A percentile compares a stretch with the other conserved stretches of the same genome.
Evolutionary conservation across 2,888 invertebrate species (phyloP).

Genomic region (Drosophila robusta): DNA sequence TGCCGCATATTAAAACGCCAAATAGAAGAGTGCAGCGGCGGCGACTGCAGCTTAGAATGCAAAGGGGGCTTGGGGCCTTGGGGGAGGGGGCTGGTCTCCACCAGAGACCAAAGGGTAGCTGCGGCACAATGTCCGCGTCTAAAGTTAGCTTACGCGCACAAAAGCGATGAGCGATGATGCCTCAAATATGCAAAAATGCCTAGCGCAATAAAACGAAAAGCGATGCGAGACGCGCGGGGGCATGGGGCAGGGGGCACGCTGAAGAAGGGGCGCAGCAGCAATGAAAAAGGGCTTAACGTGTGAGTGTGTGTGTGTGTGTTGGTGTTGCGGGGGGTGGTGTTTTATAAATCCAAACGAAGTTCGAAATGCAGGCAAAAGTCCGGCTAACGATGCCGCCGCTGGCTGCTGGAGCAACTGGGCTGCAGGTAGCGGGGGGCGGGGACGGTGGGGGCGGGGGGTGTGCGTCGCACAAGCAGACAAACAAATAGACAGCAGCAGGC

Average conservation of each 20-base stretch:
- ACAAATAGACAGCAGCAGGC: slow-evolving; percentile 56
- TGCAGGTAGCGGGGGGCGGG: neutral
- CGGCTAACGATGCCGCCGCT: slow-evolving; percentile 72
- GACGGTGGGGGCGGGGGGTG: slow-evolving; percentile 46
- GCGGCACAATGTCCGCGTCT: slow-evolving; percentile 28
- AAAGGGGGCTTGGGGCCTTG: slow-evolving; percentile 16
- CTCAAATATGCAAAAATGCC: slow-evolving; percentile 81
- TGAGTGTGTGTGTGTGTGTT: slow-evolving; percentile 10
- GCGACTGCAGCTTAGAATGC: slow-evolving; percentile 72
- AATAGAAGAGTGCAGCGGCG: slow-evolving; percentile 73
- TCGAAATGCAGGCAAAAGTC: slow-evolving; percentile 74
- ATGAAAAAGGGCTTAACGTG: slow-evolving; percentile 63
- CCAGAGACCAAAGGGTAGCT: neutral
- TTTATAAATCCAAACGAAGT: slow-evolving; percentile 67
- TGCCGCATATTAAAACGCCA: slow-evolving; percentile 77
- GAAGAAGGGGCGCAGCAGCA: slow-evolving; percentile 34
- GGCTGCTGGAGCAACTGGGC: slow-evolving; percentile 33
- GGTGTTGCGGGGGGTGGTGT: neutral
- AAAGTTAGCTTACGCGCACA: slow-evolving; percentile 70
- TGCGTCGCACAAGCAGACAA: slow-evolving; percentile 55
- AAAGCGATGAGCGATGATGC: slow-evolving; percentile 82
- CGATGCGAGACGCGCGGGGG: slow-evolving; percentile 15
- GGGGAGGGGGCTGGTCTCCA: neutral
- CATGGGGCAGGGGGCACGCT: neutral
- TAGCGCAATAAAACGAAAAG: slow-evolving; percentile 76